These are phyloP conservation scores for Crioceris asparagi DNA, from an alignment of 2,888 invertebrate species.

Conservation along the genomic window DNA sequence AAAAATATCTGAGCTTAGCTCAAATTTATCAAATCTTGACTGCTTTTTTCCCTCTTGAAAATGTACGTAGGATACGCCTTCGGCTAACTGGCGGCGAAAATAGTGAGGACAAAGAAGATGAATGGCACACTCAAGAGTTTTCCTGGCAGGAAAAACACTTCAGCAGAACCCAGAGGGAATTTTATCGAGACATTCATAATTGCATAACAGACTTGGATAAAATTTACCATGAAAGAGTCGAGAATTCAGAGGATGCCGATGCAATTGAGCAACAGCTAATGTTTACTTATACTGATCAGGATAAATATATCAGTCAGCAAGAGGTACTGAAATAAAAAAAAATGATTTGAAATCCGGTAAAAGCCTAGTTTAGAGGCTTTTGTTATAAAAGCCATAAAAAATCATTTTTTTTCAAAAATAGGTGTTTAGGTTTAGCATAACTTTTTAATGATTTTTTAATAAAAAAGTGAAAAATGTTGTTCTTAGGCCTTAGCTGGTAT, in stretches of 20 bases:
- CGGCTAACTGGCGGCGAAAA: neutral
- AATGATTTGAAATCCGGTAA: too few relatives aligned
- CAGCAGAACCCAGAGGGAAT: slow-evolving; percentile 48
- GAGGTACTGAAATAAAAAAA: slow-evolving; percentile 18
- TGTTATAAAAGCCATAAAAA: too few relatives aligned
- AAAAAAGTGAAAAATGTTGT: too few relatives aligned
- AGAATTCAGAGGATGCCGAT: slow-evolving; percentile 26
- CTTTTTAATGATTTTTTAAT: too few relatives aligned
- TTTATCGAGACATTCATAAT: slow-evolving; percentile 49
- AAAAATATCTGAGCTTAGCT: too few relatives aligned
- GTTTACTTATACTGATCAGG: slow-evolving; percentile 51
- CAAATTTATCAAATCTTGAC: too few relatives aligned
- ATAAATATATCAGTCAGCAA: slow-evolving; percentile 35
- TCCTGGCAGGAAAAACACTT: slow-evolving; percentile 67
- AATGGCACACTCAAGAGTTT: slow-evolving; percentile 37
- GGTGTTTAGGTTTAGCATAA: too few relatives aligned
- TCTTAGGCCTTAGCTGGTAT: too few relatives aligned
- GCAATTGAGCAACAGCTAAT: slow-evolving; percentile 35
- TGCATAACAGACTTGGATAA: slow-evolving; percentile 52
- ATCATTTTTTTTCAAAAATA: too few relatives aligned
- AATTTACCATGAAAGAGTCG: slow-evolving; percentile 41
- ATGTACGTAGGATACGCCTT: neutral
- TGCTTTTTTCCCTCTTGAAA: too few relatives aligned
- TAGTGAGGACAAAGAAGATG: slow-evolving; percentile 10
- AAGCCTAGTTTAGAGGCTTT: too few relatives aligned